phyloP scores from a whole-genome alignment of 2,888 invertebrate genomes.

The Calephelis perditalis region DNA sequence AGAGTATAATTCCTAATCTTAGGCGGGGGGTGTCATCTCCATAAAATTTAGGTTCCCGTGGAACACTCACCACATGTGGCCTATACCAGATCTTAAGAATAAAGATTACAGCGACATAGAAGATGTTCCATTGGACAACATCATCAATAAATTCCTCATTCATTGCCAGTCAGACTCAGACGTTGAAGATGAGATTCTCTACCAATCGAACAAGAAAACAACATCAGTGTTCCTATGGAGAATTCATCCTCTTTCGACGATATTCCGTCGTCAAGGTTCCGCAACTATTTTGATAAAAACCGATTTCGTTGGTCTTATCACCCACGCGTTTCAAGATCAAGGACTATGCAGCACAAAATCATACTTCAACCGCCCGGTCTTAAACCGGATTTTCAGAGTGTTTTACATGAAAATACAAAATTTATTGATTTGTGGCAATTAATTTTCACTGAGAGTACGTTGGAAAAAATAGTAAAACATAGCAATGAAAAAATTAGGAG shows the following conservation, averaged over 20 bases:
- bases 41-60: too few relatives aligned
- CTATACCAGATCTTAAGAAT: slow-evolving; percentile 16
- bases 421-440: too few relatives aligned
- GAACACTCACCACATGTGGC: too few relatives aligned
- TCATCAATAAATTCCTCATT: slow-evolving; percentile 14
- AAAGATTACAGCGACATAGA: slow-evolving; percentile 14
- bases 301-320: slow-evolving; percentile 14
- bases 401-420: too few relatives aligned
- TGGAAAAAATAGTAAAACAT: too few relatives aligned
- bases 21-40: too few relatives aligned
- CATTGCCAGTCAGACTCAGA: slow-evolving; percentile 12
- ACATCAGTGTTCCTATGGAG: slow-evolving; percentile 8
- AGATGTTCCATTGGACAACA: slow-evolving; percentile 8
- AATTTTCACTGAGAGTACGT: too few relatives aligned
- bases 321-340: slow-evolving; percentile 11
- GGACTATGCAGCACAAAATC: too few relatives aligned
- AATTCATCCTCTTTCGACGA: slow-evolving; percentile 13
- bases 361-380: too few relatives aligned
- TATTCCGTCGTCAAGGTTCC: slow-evolving; percentile 13
- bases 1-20: too few relatives aligned
- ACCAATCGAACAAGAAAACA: slow-evolving; percentile 8
- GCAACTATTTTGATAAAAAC: slow-evolving; percentile 13
- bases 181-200: slow-evolving; percentile 1
- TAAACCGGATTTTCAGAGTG: too few relatives aligned
- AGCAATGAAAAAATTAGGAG: too few relatives aligned